A percentile compares a stretch with the other conserved stretches of the same genome.
These are phyloP conservation scores for Harlomillsia oculata DNA, from an alignment of 1,140 invertebrate genomes.

Conservation along the genomic window DNA sequence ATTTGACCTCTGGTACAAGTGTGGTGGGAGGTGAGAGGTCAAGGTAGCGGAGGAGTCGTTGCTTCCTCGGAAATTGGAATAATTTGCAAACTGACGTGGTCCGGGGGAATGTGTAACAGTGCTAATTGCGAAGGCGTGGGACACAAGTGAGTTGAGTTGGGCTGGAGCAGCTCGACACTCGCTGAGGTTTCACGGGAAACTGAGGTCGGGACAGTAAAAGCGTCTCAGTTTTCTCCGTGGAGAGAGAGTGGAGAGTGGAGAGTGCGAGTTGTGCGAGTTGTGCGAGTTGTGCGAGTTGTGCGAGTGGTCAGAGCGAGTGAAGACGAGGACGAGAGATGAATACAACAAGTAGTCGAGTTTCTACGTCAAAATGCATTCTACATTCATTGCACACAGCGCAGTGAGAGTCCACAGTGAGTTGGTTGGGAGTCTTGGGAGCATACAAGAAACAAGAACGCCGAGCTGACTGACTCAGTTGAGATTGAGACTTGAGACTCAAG, in stretches of 20 bases:
- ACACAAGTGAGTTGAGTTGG: not conserved
- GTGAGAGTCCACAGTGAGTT: no score
- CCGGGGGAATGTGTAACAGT: not conserved
- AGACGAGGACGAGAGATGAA: not conserved
- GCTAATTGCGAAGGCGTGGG: not conserved
- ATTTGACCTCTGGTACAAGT: no score
- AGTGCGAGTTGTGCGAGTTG: slow-evolving; percentile 6
- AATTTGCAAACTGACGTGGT: not conserved
- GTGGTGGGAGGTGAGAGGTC: not conserved
- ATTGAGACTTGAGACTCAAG: no score
- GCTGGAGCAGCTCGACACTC: not conserved
- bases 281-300: not conserved
- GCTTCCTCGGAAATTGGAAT: no score
- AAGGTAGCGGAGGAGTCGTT: no score
- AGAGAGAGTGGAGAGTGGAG: not conserved
- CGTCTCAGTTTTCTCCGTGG: slow-evolving; percentile 32
- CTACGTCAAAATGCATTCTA: no score
- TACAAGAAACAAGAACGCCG: no score
- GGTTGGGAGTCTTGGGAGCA: no score
- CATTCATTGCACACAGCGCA: no score
- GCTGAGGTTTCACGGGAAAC: slow-evolving; percentile 22
- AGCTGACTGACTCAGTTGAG: no score
- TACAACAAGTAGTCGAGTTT: no score
- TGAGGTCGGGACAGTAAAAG: slow-evolving; percentile 29
- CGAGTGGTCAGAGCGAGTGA: slow-evolving; percentile 13